A percentile compares a stretch with the other conserved stretches of the same genome.
phyloP scores from a whole-genome alignment of 2,797 vertebrate species.

The Hylomyscus alleni region DNA sequence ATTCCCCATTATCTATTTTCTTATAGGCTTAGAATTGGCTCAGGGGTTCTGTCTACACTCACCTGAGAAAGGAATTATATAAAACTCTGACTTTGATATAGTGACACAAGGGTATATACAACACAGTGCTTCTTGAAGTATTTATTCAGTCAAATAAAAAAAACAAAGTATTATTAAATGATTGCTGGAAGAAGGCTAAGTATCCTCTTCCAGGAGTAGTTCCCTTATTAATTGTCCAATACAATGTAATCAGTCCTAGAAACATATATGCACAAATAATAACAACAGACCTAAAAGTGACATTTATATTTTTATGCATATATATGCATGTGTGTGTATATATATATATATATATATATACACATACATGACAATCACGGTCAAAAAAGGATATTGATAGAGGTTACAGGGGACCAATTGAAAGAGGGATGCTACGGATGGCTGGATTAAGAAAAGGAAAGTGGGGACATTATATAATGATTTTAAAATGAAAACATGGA shows the following conservation, averaged over 20 bases:
- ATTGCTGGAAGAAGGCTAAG: not conserved
- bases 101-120: too few species aligned
- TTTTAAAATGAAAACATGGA: not conserved
- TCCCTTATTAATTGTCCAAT: not conserved
- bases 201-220: not conserved
- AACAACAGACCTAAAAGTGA: not conserved
- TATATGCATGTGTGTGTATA: too few species aligned
- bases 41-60: not conserved
- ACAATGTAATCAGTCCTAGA: too few species aligned
- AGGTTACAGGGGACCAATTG: not conserved
- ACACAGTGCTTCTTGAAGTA: too few species aligned
- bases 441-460: not conserved
- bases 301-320: not conserved
- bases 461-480: not conserved
- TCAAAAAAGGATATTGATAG: not conserved
- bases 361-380: not conserved
- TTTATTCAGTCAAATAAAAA: too few species aligned
- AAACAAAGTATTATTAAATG: not conserved
- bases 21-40: not conserved
- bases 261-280: not conserved
- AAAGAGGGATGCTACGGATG: not conserved
- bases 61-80: not conserved
- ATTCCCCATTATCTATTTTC: too few species aligned
- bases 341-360: not conserved
- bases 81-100: too few species aligned